These are phyloP conservation scores for Xestia xanthographa DNA, from an alignment of 2,888 invertebrate genomes.

Conservation along the genomic window DNA sequence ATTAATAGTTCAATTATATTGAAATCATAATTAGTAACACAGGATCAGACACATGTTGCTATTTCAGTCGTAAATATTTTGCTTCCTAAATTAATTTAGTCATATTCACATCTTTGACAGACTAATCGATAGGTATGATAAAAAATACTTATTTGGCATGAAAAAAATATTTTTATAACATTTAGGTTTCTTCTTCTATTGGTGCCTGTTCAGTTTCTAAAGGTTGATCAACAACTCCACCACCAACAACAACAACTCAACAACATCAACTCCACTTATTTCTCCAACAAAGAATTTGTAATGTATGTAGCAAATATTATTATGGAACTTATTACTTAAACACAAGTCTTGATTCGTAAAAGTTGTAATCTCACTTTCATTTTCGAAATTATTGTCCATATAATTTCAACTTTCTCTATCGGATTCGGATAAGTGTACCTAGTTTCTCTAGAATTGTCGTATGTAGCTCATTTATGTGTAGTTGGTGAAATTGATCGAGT, in stretches of 20 bases:
- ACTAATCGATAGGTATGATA: neutral
- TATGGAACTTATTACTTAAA: neutral
- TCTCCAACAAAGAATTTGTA: neutral
- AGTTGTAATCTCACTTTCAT: slow-evolving; percentile 35
- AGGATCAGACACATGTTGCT: neutral
- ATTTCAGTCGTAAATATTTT: neutral
- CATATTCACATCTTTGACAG: neutral
- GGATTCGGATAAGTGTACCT: slow-evolving; percentile 13
- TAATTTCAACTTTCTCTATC: slow-evolving; percentile 43
- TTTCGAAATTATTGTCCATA: slow-evolving; percentile 9
- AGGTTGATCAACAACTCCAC: neutral
- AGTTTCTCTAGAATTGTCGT: slow-evolving; percentile 6
- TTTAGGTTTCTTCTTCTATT: neutral
- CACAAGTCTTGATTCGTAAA: slow-evolving; percentile 19
- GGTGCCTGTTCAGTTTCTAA: neutral
- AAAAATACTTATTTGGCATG: no score
- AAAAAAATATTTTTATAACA: neutral
- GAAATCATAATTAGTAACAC: neutral
- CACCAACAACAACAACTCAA: no score
- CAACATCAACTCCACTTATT: no score
- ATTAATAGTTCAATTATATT: neutral
- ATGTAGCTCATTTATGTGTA: neutral
- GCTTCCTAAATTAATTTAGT: slow-evolving; percentile 1
- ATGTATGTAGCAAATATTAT: slow-evolving; percentile 9
- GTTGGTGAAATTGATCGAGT: neutral